phyloP scores from a whole-genome alignment of 2,113 vertebrate genomes.

The Paramisgurnus dabryanus region DNA sequence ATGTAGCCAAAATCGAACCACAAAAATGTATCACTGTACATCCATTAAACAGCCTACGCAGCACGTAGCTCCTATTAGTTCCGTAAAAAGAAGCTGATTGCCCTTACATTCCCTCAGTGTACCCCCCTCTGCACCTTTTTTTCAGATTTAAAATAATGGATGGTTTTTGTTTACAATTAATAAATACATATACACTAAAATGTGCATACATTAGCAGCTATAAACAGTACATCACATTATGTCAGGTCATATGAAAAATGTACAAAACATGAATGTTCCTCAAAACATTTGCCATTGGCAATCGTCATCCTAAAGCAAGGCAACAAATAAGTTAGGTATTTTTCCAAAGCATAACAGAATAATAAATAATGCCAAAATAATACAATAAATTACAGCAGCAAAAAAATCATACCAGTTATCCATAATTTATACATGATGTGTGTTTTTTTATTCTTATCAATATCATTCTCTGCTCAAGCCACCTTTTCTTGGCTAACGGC shows the following conservation, averaged over 20 bases:
- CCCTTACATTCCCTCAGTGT: conserved; percentile 66
- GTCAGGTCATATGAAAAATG: conserved; percentile 96
- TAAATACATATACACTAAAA: conserved; percentile 89
- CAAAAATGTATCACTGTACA: conserved; percentile 78
- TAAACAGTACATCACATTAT: conserved; percentile 95
- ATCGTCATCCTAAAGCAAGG: conserved; percentile 91
- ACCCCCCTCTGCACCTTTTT: conserved; percentile 50
- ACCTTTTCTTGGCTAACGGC: conserved; percentile 69
- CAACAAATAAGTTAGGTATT: conserved; percentile 74
- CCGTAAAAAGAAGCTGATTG: conserved; percentile 82
- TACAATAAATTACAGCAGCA: conserved; percentile 81
- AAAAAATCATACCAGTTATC: conserved; percentile 84
- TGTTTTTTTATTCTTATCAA: conserved; percentile 64
- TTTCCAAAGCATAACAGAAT: conserved; percentile 64
- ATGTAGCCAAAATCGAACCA: conserved; percentile 58
- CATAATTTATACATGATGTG: conserved; percentile 66
- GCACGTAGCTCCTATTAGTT: conserved; percentile 80
- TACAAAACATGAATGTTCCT: conserved; percentile 95
- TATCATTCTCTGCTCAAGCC: conserved; percentile 60
- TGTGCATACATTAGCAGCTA: conserved; percentile 97
- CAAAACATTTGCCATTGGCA: conserved; percentile 85
- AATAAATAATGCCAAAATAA: conserved; percentile 62
- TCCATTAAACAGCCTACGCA: conserved; percentile 84
- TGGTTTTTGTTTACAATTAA: conserved; percentile 87
- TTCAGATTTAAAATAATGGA: conserved; percentile 82